Evolutionary conservation across 2,113 vertebrate genomes (phyloP).

Genomic region (Anseranas semipalmata): DNA sequence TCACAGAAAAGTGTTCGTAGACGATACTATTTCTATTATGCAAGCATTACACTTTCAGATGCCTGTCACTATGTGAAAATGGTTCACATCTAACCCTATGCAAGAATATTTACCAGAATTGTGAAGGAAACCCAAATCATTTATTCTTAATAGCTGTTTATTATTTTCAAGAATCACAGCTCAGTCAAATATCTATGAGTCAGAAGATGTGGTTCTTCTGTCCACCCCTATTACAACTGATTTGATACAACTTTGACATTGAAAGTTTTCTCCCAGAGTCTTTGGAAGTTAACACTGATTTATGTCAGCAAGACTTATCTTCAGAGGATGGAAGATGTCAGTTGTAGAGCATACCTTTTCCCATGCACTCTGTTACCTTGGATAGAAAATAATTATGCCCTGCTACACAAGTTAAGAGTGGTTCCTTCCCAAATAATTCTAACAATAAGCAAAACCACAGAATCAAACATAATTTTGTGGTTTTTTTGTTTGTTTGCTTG

Average conservation of each 20-base stretch:
- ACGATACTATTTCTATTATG: neutral
- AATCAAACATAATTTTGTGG: neutral
- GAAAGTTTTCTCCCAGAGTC: neutral
- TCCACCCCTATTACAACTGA: neutral
- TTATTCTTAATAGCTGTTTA: neutral
- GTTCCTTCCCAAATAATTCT: neutral
- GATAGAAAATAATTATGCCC: neutral
- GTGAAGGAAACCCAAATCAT: neutral
- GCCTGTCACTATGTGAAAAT: neutral
- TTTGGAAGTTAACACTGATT: neutral
- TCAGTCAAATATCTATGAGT: neutral
- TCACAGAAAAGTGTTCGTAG: neutral
- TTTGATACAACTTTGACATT: neutral
- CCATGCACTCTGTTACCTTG: neutral
- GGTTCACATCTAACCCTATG: neutral
- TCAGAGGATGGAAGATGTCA: neutral
- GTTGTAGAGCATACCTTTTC: neutral
- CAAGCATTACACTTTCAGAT: neutral
- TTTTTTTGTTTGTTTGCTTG: neutral
- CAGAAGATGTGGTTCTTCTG: neutral
- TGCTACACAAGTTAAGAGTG: neutral
- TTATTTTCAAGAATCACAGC: neutral
- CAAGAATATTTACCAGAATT: neutral
- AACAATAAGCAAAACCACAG: neutral
- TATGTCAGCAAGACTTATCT: neutral